Evolutionary conservation across 2,113 vertebrate genomes (phyloP).

Genomic region (Puffinus mauretanicus): DNA sequence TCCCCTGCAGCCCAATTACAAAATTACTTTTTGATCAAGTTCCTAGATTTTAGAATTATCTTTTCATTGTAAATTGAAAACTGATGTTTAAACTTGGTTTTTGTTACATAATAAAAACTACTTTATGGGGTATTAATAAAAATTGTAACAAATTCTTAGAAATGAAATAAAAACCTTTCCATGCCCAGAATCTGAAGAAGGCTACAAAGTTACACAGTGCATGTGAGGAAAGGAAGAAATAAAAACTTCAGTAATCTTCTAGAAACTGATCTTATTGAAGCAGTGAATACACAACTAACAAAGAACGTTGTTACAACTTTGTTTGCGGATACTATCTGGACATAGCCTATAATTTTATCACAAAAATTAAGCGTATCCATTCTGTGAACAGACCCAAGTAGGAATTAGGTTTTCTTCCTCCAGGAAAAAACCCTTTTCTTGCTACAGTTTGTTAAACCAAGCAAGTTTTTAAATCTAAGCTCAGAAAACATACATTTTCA

Average conservation of each 20-base stretch:
- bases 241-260: background rate
- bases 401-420: background rate
- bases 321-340: accelerated
- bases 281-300: background rate
- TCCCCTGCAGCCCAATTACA: slow-evolving; percentile 43
- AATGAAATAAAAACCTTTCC: background rate
- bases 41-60: background rate
- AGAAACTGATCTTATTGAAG: background rate
- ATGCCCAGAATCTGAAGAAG: background rate
- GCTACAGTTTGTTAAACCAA: background rate
- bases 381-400: background rate
- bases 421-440: background rate
- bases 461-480: background rate
- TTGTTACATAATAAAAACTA: background rate
- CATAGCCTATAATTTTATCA: background rate
- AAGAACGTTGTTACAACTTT: background rate
- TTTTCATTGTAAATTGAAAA: background rate
- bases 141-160: background rate
- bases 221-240: background rate
- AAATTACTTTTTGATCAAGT: slow-evolving; percentile 40
- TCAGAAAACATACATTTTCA: background rate
- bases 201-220: background rate
- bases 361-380: background rate
- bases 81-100: background rate
- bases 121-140: background rate